Evolutionary conservation across 2,888 invertebrate species (phyloP).

Genomic region (Smittia sp.): DNA sequence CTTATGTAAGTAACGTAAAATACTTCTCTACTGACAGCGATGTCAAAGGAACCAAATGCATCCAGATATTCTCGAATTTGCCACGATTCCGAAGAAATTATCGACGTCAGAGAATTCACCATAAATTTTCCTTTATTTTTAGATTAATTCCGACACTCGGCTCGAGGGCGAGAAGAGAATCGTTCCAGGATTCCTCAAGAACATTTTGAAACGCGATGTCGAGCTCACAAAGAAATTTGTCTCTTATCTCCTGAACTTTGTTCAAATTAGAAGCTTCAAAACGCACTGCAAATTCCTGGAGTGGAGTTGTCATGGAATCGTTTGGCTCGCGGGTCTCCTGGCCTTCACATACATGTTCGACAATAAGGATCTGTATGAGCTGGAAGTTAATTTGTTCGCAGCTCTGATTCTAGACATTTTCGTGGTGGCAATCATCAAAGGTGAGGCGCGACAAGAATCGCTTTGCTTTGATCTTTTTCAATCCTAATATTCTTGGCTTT

Average conservation of each 20-base stretch:
- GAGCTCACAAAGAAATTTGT: constrained; percentile 48
- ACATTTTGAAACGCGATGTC: constrained; percentile 48
- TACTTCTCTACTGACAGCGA: too few species aligned
- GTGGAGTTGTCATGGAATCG: constrained; percentile 52
- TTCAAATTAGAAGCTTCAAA: constrained; percentile 48
- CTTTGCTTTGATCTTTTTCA: neutral
- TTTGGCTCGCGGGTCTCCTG: constrained; percentile 77
- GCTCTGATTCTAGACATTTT: constrained; percentile 48
- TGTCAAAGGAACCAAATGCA: too few species aligned
- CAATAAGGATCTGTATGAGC: constrained; percentile 66
- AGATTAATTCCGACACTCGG: constrained; percentile 31
- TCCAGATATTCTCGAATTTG: too few species aligned
- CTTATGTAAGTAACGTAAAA: neutral
- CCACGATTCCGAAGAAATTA: neutral
- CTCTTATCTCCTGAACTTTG: constrained; percentile 46
- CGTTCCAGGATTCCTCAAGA: constrained; percentile 42
- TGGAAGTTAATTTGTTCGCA: constrained; percentile 81
- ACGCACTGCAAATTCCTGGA: constrained; percentile 50
- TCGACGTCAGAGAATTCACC: neutral
- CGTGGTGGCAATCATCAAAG: constrained; percentile 41
- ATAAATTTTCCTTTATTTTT: neutral
- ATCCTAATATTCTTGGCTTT: neutral
- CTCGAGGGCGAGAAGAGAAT: constrained; percentile 24
- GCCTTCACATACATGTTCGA: constrained; percentile 75
- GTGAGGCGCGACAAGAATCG: too few species aligned